A percentile compares a stretch with the other conserved stretches of the same genome.
Evolutionary conservation across 2,113 vertebrate genomes (phyloP).

Genomic region (Recurvirostra avosetta): DNA sequence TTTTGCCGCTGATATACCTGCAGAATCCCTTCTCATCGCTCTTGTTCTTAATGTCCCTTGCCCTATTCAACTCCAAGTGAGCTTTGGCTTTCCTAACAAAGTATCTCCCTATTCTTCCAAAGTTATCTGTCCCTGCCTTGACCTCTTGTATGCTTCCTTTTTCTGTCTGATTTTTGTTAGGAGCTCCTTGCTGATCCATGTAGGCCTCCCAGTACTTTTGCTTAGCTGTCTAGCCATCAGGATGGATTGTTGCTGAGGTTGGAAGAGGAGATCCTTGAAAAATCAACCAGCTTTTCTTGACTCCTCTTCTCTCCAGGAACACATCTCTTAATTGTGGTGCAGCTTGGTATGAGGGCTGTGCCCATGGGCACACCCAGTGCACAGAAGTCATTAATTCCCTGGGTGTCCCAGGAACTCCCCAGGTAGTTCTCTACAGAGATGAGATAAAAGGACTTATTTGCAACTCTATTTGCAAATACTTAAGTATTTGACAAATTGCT

Average conservation of each 20-base stretch:
- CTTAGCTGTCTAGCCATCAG: background rate
- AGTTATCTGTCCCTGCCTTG: accelerated
- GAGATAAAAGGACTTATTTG: background rate
- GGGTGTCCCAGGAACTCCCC: background rate
- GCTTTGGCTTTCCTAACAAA: background rate
- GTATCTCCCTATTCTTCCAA: background rate
- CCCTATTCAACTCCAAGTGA: background rate
- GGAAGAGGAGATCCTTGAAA: background rate
- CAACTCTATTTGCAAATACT: background rate
- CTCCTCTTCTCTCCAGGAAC: background rate
- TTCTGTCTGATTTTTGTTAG: background rate
- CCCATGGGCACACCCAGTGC: background rate
- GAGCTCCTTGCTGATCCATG: background rate
- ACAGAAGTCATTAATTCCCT: background rate
- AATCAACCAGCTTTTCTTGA: background rate
- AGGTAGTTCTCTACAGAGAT: background rate
- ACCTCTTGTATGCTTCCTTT: background rate
- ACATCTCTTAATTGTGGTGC: background rate
- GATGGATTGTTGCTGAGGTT: background rate
- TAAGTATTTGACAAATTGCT: background rate
- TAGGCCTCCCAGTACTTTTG: background rate
- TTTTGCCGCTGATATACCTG: background rate
- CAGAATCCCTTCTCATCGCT: background rate
- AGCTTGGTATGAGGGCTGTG: background rate
- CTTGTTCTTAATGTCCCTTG: background rate